Evolutionary conservation across 2,113 vertebrate genomes (phyloP), one percentile per base, ranked within the genome.

Genomic region (Microcebus jonahi): DNA sequence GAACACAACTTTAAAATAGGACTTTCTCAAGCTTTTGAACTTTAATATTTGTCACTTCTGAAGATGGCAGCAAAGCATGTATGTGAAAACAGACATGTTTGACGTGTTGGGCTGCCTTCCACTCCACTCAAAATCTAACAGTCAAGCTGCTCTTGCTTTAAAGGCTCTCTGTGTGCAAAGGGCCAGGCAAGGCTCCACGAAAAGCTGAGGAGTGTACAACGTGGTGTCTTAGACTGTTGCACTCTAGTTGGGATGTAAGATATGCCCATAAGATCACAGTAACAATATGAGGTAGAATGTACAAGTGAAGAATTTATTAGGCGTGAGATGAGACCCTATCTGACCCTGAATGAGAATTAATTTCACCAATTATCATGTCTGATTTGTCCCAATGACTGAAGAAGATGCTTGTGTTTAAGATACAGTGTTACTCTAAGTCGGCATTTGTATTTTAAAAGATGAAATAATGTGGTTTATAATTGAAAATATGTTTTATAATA

Each of bases 271-370:
- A 50, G 31, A 84, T 13, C 5, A 42, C 10, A 48, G 0, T 13
- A 20, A 9, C 14, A 34, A 2, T 36, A 0, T 1, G 2, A 94
- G 10, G 15, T 18, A 39, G 61, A 29, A 20, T 8, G 2, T 15
- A 4, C 31, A 55, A 4, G 21, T 6, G 45, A 25, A 45, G 36
- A 61, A 23, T 17, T 90, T 27, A n/a, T n/a, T 15, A 8, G 21
- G 45, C 6, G 1, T 48, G 63, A 90, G 55, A n/a, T 14, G 17
- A 48, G 31, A 14, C 36, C 36, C 20, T 31, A 0, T 29, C 29
- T 13, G 2, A 45, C 31, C 27, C 18, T 27, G 21, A 23, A 4
- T 0, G 31, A 76, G 68, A 53, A 39, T 20, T 15, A 4, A 76
- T 50, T 12, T 23, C 48, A 50, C 36, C 3, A 55, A 1, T 71